Evolutionary conservation across 2,113 vertebrate genomes (phyloP), one percentile per base, ranked within the genome.

Genomic region (Lontra canadensis): DNA sequence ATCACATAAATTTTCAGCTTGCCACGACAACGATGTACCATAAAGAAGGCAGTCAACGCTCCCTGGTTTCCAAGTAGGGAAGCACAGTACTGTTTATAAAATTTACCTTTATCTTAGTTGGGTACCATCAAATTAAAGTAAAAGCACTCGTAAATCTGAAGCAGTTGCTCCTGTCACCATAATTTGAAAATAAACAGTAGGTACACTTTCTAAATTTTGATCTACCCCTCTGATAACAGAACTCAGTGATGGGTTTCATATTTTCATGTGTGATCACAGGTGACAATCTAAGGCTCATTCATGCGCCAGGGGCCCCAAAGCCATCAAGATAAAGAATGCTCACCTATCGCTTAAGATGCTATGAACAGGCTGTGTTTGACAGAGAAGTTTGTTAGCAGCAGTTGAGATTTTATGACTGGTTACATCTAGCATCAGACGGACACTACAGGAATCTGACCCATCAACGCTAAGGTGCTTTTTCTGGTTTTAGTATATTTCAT

Each of bases 91-190:
- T 59, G 44, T 71, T 81, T 36, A 90, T 76, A 82, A 78, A 59
- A 79, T 92, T 21, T 82, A 92, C 82, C 7, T 79, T 87, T 12
- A 80, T 55, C 42, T 52, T 69, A 29, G 4, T 59, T 69, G 34
- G 6, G 29, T 88, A 4, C 3, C 55, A 96, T 87, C 57, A 89
- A 78, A 59, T 36, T 92, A 93, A 90, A 57, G 71, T 42, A 85
- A 90, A 95, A 93, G 6, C 39, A 88, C 52, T 11, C 15, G 44
- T 65, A 95, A 97, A 67, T 42, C 52, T 76, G 26, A 96, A 86
- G 74, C 6, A 39, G 4, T 57, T n/a, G 3, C 21, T 73, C 12
- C 49, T 89, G 15, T 57, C 74, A 63, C 21, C 52, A 59, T 44
- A 55, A 61, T 79, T 57, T 49, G 3, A 79, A 73, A 69, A 81